Evolutionary conservation across 2,797 vertebrate genomes (phyloP), one percentile per base, ranked within the genome.

Genomic region (Lutjanus argentimaculatus): DNA sequence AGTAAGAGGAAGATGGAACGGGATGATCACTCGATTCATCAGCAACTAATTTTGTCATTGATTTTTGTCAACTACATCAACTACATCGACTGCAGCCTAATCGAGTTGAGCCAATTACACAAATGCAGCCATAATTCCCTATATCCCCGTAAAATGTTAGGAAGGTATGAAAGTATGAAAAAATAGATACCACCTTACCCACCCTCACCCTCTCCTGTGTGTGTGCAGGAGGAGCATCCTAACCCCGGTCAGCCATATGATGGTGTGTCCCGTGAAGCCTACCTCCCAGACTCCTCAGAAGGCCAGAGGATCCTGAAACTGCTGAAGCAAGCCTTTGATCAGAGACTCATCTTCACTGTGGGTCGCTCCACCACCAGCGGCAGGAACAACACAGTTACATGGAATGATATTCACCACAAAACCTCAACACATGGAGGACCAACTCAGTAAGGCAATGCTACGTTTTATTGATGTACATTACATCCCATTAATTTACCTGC

Each of bases 401-500:
- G 96, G 96, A 96, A 96, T 12, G 95, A 96, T 64, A 94, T 96
- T 75, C 96, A 96, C 76, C 96, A 96, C 76, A 96, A 96, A 83
- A 96, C 96, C 2, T 93, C 88, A 8, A 85, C 17, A 0, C 7
- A 46, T 0, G 95, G 96, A 71, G 95, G 96, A 13, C 88, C 95
- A 6, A 93, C 91, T 19, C 3, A 48, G 96, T 96, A 86, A 92
- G 94, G 53, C 14, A 55, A 42, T 6, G 40, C 65, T 51, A 16
- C 13, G n/a, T 56, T 16, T 22, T 53, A 61, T 8, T 58, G 5
- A 62, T 66, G 25, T 40, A 3, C 5, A 25, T 52, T 17, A 43
- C 13, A 52, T 14, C 19, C 7, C 48, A 52, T 53, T 42, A 67
- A 36, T 30, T 16, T 30, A 17, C 16, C 46, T 22, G 21, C 14